Evolutionary conservation across 2,888 invertebrate species (phyloP).

Genomic region (Tetragnatha montana): DNA sequence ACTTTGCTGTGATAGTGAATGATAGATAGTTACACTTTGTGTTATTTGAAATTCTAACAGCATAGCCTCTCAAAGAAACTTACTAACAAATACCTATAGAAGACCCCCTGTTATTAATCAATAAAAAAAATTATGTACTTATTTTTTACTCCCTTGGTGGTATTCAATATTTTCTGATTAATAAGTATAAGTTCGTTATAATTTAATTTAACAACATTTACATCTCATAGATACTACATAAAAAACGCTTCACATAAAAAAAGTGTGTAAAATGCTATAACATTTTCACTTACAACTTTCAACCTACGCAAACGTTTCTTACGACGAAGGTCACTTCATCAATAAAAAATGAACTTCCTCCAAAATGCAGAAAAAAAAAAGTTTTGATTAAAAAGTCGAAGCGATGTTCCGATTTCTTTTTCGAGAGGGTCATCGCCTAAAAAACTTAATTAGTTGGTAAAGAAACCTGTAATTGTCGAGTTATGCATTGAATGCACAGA

Average conservation of each 20-base stretch:
- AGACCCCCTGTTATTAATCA: too few relatives aligned
- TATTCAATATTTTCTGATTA: too few relatives aligned
- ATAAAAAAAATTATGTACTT: too few relatives aligned
- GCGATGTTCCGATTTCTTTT: constrained; percentile 16
- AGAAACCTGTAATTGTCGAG: neutral
- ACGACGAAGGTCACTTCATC: constrained; percentile 1
- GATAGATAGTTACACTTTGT: too few relatives aligned
- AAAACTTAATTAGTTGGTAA: neutral
- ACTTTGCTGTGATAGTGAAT: too few relatives aligned
- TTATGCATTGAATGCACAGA: neutral
- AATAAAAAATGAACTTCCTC: constrained; percentile 32
- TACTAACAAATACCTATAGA: too few relatives aligned
- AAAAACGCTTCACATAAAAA: constrained; percentile 6
- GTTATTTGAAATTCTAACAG: too few relatives aligned
- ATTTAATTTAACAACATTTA: too few relatives aligned
- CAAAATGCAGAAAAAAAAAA: constrained; percentile 7
- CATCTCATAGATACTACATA: too few relatives aligned
- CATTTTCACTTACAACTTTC: constrained; percentile 23
- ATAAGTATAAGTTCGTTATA: too few relatives aligned
- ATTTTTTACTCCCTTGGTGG: too few relatives aligned
- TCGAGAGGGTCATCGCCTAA: neutral
- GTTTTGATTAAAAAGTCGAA: constrained; percentile 4
- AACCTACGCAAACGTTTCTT: constrained; percentile 20
- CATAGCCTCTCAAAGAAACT: too few relatives aligned
- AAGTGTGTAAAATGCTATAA: constrained; percentile 23